Evolutionary conservation across 2,888 invertebrate species (phyloP).

Genomic region (Encarsia formosa): DNA sequence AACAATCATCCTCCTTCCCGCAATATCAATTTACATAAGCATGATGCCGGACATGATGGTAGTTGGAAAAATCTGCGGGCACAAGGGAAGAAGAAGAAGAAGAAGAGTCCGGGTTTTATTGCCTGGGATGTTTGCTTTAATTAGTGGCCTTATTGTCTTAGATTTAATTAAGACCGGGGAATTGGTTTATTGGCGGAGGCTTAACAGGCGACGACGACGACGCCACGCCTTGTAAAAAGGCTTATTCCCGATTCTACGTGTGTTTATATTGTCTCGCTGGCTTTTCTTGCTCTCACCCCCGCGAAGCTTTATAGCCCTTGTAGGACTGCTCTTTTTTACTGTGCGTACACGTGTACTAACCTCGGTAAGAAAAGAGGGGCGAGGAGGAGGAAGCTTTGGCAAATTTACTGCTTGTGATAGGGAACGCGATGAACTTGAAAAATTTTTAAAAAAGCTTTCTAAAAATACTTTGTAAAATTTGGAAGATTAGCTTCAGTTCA

Average conservation of each 20-base stretch:
- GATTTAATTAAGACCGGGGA: slow-evolving; percentile 47
- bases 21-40: too few species aligned
- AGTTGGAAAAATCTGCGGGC: background rate
- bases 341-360: too few species aligned
- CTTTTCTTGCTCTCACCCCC: slow-evolving; percentile 12
- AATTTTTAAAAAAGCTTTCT: too few species aligned
- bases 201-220: slow-evolving; percentile 12
- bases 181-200: slow-evolving; percentile 44
- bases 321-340: too few species aligned
- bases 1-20: too few species aligned
- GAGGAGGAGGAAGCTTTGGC: too few species aligned
- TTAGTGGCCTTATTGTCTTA: slow-evolving; percentile 43
- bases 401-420: too few species aligned
- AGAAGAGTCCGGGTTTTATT: slow-evolving; percentile 33
- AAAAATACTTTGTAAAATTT: too few species aligned
- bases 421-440: too few species aligned
- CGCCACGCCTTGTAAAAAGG: slow-evolving; percentile 18
- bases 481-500: too few species aligned
- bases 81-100: background rate
- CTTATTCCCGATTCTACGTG: background rate
- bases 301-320: too few species aligned
- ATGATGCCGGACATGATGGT: background rate
- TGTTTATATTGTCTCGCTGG: background rate
- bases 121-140: slow-evolving; percentile 44
- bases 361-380: too few species aligned